These are phyloP conservation scores for Ferdinandea cuprea DNA, from an alignment of 2,888 invertebrate genomes.

Conservation along the genomic window DNA sequence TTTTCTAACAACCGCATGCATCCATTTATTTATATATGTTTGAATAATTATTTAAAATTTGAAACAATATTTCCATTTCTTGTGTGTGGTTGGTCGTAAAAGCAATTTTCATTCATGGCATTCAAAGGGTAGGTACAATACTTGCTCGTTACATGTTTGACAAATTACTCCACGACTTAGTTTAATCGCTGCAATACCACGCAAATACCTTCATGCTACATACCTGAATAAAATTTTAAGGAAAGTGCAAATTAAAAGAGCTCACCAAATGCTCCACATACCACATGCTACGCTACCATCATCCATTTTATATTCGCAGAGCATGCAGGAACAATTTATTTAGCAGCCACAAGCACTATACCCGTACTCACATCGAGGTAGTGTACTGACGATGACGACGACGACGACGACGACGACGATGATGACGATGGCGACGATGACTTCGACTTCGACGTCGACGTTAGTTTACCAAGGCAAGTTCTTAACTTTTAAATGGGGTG, in stretches of 20 bases:
- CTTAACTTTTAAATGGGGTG: constrained; percentile 45
- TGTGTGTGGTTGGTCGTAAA: neutral
- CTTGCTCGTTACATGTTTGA: neutral
- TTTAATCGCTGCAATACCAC: constrained; percentile 19
- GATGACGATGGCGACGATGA: too few relatives aligned
- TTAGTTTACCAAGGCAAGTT: neutral
- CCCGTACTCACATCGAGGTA: too few relatives aligned
- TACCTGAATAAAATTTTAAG: neutral
- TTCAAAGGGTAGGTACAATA: neutral
- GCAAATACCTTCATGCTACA: neutral
- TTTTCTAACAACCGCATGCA: too few relatives aligned
- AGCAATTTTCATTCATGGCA: neutral
- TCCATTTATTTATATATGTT: too few relatives aligned
- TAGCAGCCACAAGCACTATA: constrained; percentile 17
- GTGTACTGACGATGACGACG: constrained; percentile 5
- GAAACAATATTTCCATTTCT: neutral
- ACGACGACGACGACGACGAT: too few relatives aligned
- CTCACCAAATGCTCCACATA: neutral
- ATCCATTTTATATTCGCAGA: constrained; percentile 36
- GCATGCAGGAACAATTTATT: constrained; percentile 58
- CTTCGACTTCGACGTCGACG: too few relatives aligned
- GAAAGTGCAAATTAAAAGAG: constrained; percentile 19
- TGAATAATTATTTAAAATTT: neutral
- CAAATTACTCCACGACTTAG: constrained; percentile 10
- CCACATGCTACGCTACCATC: constrained; percentile 1